phyloP scores from a whole-genome alignment of 2,888 invertebrate species.

The Allacma fusca region DNA sequence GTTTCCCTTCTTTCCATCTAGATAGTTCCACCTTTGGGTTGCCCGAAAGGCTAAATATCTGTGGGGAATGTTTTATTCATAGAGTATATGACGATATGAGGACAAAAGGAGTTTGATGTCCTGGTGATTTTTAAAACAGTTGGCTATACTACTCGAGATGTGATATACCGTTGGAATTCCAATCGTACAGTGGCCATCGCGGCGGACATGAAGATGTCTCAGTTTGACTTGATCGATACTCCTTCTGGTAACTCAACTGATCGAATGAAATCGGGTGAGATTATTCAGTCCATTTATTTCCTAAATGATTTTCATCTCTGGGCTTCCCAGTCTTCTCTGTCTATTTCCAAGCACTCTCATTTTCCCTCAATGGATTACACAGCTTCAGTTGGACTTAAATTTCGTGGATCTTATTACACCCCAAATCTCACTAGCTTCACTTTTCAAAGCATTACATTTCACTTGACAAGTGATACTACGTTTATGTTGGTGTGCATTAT shows the following conservation, averaged over 20 bases:
- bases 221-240: constrained; percentile 81
- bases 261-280: constrained; percentile 63
- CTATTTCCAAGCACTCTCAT: not conserved
- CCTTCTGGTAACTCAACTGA: constrained; percentile 76
- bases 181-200: constrained; percentile 78
- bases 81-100: too few species aligned
- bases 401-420: not conserved
- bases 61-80: too few species aligned
- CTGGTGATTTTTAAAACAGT: constrained; percentile 66
- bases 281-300: constrained; percentile 13
- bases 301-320: not conserved
- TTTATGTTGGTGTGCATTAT: not conserved
- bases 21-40: too few species aligned
- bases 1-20: too few species aligned
- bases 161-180: constrained; percentile 78
- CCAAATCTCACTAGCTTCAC: not conserved
- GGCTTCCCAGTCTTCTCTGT: not conserved
- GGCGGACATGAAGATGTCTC: constrained; percentile 82
- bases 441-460: not conserved
- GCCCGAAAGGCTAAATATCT: too few species aligned
- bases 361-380: not conserved
- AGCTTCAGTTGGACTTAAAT: not conserved
- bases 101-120: too few species aligned
- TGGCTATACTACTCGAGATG: constrained; percentile 77
- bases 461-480: not conserved